phyloP scores from a whole-genome alignment of 2,888 invertebrate genomes.

The Strigamia crassipes region DNA sequence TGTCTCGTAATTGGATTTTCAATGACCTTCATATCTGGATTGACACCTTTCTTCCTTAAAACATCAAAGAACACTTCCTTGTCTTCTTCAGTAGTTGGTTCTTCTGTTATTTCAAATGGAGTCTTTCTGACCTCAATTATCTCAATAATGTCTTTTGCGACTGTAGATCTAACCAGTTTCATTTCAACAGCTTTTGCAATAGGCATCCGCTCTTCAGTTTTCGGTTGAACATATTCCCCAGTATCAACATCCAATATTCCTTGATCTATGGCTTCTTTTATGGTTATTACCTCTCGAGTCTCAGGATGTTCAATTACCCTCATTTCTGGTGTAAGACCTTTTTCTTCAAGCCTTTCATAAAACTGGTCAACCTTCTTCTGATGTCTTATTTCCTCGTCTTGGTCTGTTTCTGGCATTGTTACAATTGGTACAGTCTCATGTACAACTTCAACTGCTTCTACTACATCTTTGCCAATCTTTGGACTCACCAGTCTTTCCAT shows the following conservation, averaged over 20 bases:
- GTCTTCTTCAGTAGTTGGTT: not conserved
- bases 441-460: conserved; percentile 2
- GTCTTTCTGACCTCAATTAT: not conserved
- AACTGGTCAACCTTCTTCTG: conserved; percentile 75
- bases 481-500: conserved; percentile 77
- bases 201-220: conserved; percentile 55
- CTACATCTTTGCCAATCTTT: conserved; percentile 56
- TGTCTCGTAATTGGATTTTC: not conserved
- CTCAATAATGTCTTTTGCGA: conserved; percentile 32
- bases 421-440: conserved; percentile 63
- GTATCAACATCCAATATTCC: conserved; percentile 78
- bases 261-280: conserved; percentile 74
- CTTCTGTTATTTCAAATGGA: not conserved
- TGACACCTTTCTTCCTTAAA: not conserved
- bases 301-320: conserved; percentile 67
- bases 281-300: conserved; percentile 75
- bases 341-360: conserved; percentile 75
- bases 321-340: conserved; percentile 70
- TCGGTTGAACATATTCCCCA: conserved; percentile 77
- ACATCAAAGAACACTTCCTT: too few relatives aligned
- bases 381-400: conserved; percentile 82
- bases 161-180: conserved; percentile 65
- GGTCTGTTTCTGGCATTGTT: conserved; percentile 63
- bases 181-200: conserved; percentile 42
- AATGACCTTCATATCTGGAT: not conserved